Evolutionary conservation across 2,797 vertebrate species (phyloP).

Genomic region (Onychomys torridus): DNA sequence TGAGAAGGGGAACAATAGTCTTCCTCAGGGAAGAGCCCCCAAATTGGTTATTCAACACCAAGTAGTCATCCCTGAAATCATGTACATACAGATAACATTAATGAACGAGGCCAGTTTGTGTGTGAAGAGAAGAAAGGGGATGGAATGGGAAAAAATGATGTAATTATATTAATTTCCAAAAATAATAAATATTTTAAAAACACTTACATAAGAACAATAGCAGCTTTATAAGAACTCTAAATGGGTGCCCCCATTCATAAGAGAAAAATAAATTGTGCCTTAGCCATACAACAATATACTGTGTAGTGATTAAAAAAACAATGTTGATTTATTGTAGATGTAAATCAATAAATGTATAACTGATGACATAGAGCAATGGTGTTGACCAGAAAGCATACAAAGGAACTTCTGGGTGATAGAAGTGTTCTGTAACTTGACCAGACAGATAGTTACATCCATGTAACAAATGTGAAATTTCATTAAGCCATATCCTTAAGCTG

Average conservation of each 20-base stretch:
- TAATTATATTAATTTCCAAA: neutral
- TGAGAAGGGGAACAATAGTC: neutral
- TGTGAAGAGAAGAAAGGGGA: neutral
- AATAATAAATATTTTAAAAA: neutral
- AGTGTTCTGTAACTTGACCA: conserved; percentile 9
- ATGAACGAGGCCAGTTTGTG: neutral
- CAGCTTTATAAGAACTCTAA: neutral
- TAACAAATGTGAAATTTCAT: conserved; percentile 34
- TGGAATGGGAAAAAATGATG: neutral
- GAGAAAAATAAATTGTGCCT: neutral
- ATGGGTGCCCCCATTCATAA: neutral
- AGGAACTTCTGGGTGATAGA: neutral
- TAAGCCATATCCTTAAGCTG: neutral
- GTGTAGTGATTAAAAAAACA: neutral
- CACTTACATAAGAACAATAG: neutral
- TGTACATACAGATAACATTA: neutral
- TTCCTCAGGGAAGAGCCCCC: neutral
- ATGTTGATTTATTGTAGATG: neutral
- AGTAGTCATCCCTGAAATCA: neutral
- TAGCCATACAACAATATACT: neutral
- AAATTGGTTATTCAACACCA: neutral
- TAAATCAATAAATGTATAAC: neutral
- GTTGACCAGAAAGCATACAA: neutral
- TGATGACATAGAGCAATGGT: neutral
- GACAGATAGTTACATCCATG: neutral